Conservation (phyloP, 37 sponge, comb jelly and placozoan genomes). For the Hexactinellida sp. region DNA sequence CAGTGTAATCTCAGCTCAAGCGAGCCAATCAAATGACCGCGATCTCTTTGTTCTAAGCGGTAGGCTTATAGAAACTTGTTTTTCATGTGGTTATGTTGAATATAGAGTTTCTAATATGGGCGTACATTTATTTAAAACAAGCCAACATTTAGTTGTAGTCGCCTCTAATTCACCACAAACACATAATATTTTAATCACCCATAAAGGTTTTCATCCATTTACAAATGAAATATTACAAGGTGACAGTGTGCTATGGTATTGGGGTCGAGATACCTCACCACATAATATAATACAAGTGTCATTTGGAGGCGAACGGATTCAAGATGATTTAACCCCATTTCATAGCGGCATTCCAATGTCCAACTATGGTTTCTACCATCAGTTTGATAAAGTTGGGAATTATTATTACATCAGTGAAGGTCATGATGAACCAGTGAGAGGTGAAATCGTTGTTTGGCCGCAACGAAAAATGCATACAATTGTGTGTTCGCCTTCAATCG, state of each 20-base stretch:
- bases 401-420: constrained; percentile 7
- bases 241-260: neutral
- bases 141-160: neutral
- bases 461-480: neutral
- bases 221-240: neutral
- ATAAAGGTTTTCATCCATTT: neutral
- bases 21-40: neutral
- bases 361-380: neutral
- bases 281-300: neutral
- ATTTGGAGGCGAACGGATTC: neutral
- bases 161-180: neutral
- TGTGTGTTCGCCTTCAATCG: neutral
- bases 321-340: neutral
- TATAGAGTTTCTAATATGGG: neutral
- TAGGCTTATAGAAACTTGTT: neutral
- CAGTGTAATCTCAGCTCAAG: neutral
- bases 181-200: neutral
- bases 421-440: neutral
- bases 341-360: neutral
- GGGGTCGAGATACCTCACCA: neutral
- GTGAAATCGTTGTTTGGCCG: neutral
- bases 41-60: neutral
- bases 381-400: neutral
- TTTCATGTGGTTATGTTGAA: neutral
- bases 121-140: neutral